Evolutionary conservation across 2,797 vertebrate species (phyloP), one percentile per base, ranked within the genome.

Genomic region (Denticeps clupeoides): DNA sequence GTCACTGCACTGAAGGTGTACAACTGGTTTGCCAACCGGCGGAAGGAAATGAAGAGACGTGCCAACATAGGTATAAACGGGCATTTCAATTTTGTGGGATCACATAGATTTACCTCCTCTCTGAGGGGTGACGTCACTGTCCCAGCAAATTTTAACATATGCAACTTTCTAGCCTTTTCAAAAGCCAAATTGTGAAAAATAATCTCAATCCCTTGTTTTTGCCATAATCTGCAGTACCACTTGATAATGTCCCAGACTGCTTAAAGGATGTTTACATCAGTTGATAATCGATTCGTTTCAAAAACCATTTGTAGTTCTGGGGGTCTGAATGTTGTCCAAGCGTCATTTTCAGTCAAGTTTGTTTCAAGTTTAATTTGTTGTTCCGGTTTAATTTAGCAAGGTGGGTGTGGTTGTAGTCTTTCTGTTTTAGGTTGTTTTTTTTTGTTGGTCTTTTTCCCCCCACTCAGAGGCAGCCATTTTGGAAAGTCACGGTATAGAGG

Each of bases 31-130:
- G 85, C 85, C 41, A 88, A 88, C 64, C 83, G 85, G 25, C 77
- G 85, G 35, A 88, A 88, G 76, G 85, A 88, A 70, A 88, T 88
- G 83, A 88, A 88, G 73, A 82, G 85, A 45, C 77, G 85, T 68
- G 85, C 85, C 2, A 88, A 88, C 49, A 88, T 88, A 29, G 85
- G 85, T 88, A 61, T 76, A 62, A 18, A n/a, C n/a, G n/a, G n/a
- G n/a, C n/a, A n/a, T n/a, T n/a, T n/a, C 11, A 11, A n/a, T 6
- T 12, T 38, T 4, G 9, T 18, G 19, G 10, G 4, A 35, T 18
- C 32, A 2, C 7, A 15, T 16, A 16, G 13, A 33, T 35, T 35
- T 4, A 16, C 18, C 18, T 11, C 10, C n/a, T n/a, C n/a, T n/a
- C n/a, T n/a, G n/a, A n/a, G n/a, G n/a, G n/a, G n/a, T n/a, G n/a